Evolutionary conservation across 2,888 invertebrate species (phyloP), one percentile per base, ranked within the genome.

Genomic region (Cryptocheilus praepositus): DNA sequence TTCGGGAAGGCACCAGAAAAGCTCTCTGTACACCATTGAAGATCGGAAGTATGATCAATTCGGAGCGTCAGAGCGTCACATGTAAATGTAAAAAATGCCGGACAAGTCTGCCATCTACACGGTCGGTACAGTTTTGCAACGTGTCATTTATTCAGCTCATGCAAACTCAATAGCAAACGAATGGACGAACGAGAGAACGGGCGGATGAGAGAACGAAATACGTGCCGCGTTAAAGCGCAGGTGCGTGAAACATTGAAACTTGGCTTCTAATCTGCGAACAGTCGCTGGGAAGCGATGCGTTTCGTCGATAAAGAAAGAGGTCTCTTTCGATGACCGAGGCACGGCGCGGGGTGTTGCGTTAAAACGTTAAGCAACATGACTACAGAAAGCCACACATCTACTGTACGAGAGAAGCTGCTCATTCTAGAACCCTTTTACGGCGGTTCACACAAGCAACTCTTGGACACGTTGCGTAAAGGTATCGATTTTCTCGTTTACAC

Each of bases 401-500:
- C 28, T 28, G 28, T 7, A 28, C 36, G 36, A 36, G 4, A 11
- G 36, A 36, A 28, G 11, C 16, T 49, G n/a, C 49, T 49, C 16
- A 18, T 49, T 49, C 49, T 49, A 16, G 49, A 49, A 13, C 49
- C 49, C 49, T 49, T 49, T 13, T 49, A 49, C 49, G 49, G 49
- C 18, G 49, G 49, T 16, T 49, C 49, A 1, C 49, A 49, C 49
- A 49, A 18, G 49, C 49, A 49, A 18, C 49, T 49, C 49, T 16
- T 49, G 16, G 49, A 49, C 16, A 49, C 49, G 49, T 49, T 49
- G 49, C 49, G 49, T 49, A 49, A 49, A 49, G 49, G 49, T 49
- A 49, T 49, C 49, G 49, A 49, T 49, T 18, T 49, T 49, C 36
- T 36, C 36, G 36, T 36, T 36, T 36, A 36, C 36, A 36, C 13